Evolutionary conservation across 92 coral and sea anemone species (phyloP), one percentile per base, ranked within the genome.

Genomic region (Plumapathes pennacea): DNA sequence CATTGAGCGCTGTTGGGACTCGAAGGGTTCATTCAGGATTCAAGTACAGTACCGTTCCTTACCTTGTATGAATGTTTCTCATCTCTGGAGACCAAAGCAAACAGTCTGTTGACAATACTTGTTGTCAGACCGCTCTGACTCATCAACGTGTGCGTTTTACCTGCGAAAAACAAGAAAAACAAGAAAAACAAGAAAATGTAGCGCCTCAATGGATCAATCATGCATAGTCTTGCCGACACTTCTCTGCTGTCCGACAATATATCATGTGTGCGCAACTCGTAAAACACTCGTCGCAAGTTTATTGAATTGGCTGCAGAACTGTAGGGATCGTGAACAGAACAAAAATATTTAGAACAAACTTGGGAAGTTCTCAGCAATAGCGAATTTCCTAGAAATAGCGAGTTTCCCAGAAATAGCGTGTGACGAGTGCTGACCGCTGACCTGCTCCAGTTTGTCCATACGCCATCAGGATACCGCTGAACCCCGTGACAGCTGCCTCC

Each of bases 391-490:
- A n/a, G n/a, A n/a, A n/a, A n/a, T n/a, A n/a, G n/a, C n/a, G n/a
- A n/a, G n/a, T n/a, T n/a, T n/a, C n/a, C n/a, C n/a, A n/a, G n/a
- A n/a, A n/a, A n/a, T n/a, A n/a, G n/a, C n/a, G n/a, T n/a, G n/a
- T n/a, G n/a, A 41, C 47, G 20, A 41, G 47, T 12, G 47, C 47
- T 41, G 47, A 19, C 15, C n/a, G 25, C 58, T 14, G 29, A 87
- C 95, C 95, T 38, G 95, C 95, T 22, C 95, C 95, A 11, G 95
- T 87, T 57, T 87, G 95, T 27, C 95, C 95, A 50, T 87, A 87
- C 0, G 95, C 95, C 95, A 87, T 87, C 46, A 87, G 51, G 50
- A 87, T 87, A 27, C 90, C 77, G 42, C 77, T 87, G 62, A 87
- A 52, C n/a, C 95, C 95, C 12, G 95, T 77, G 57, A 87, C 54